A percentile compares a stretch with the other conserved stretches of the same genome.
Conservation (phyloP, 2,797 vertebrate genomes). For the Bradypodion ventrale region DNA sequence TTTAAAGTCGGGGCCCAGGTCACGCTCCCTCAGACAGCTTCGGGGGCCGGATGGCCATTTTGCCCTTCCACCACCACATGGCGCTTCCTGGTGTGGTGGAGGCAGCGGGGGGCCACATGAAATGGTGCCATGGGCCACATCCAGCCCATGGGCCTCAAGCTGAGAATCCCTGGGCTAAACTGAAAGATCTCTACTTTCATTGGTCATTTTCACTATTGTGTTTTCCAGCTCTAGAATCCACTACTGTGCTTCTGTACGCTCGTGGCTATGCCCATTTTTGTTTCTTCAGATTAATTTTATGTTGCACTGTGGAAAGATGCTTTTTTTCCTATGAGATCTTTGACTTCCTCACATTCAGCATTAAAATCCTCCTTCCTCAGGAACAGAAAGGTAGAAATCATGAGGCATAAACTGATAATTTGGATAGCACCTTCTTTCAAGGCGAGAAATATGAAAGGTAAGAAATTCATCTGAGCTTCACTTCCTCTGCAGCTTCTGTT, state of each 20-base stretch:
- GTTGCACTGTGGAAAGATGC: not conserved
- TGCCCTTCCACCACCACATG: no score
- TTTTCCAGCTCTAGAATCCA: not conserved
- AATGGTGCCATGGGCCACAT: no score
- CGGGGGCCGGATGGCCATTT: no score
- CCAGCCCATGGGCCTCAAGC: no score
- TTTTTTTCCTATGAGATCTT: not conserved
- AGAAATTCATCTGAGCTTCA: conserved; percentile 49
- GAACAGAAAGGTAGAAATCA: conserved; percentile 26
- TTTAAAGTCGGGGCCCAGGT: no score
- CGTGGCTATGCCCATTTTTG: not conserved
- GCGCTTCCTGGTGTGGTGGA: no score
- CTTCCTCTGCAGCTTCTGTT: conserved; percentile 67
- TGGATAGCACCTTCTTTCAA: conserved; percentile 53
- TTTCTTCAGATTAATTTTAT: not conserved
- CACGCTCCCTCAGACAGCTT: no score
- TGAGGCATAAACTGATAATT: conserved; percentile 36
- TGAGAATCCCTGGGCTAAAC: no score
- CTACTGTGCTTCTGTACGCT: no score
- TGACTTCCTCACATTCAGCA: not conserved
- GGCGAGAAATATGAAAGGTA: conserved; percentile 46
- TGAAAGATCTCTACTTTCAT: not conserved
- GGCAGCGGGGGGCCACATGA: no score
- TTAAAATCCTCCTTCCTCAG: conserved; percentile 20
- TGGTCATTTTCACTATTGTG: not conserved